Percentiles rank a stretch among this genome's conserved stretches.
Evolutionary conservation across 1,140 invertebrate species (phyloP).

Genomic region (Zaprionus inermis): DNA sequence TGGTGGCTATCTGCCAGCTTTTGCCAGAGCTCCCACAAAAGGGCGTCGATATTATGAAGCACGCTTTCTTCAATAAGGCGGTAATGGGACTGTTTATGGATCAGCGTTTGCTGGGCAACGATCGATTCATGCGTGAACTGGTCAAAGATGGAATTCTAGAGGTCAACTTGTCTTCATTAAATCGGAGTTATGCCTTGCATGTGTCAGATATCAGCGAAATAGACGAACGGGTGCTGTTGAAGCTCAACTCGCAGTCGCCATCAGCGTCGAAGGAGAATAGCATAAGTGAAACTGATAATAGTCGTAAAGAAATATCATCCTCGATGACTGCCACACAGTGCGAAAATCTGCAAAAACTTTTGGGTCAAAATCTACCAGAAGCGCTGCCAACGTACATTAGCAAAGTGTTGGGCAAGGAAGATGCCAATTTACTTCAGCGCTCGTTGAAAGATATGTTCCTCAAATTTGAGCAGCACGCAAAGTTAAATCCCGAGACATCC

Average conservation of each 20-base stretch:
- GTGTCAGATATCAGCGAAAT: constrained; percentile 96
- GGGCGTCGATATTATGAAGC: constrained; percentile 95
- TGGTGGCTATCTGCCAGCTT: constrained; percentile 91
- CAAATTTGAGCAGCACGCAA: constrained; percentile 17
- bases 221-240: constrained; percentile 97
- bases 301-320: neutral
- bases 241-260: constrained; percentile 52
- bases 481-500: neutral
- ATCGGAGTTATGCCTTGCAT: constrained; percentile 94
- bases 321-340: neutral
- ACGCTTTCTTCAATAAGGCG: constrained; percentile 93
- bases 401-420: constrained; percentile 8
- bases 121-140: constrained; percentile 87
- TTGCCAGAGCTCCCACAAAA: constrained; percentile 90
- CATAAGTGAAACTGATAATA: neutral
- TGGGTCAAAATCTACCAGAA: constrained; percentile 25
- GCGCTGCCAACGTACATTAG: constrained; percentile 28
- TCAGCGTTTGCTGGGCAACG: constrained; percentile 81
- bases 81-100: constrained; percentile 85
- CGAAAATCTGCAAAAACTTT: constrained; percentile 16
- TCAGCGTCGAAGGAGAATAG: neutral
- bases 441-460: constrained; percentile 16
- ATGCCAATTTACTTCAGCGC: constrained; percentile 15
- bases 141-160: constrained; percentile 91
- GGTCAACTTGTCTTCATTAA: constrained; percentile 92